Percentiles rank a stretch among this genome's conserved stretches.
Conservation (phyloP, 2,113 vertebrate species). For the Vulpes lagopus region DNA sequence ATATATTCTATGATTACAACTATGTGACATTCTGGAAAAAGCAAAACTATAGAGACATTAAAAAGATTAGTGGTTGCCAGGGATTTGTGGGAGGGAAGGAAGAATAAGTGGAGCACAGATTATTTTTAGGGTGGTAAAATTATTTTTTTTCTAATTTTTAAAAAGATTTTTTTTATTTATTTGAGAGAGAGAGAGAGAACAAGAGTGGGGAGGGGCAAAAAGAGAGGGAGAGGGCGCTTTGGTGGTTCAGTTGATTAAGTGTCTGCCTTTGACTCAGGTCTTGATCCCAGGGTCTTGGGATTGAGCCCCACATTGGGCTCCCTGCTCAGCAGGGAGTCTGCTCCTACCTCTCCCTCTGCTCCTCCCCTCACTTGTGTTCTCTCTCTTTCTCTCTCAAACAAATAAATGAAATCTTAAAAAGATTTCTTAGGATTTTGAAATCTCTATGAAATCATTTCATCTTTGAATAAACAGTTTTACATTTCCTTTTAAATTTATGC, state of each 20-base stretch:
- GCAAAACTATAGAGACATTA: neutral
- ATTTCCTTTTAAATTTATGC: neutral
- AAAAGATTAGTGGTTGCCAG: neutral
- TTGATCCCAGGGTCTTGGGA: neutral
- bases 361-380: neutral
- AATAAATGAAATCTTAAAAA: neutral
- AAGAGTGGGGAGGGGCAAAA: no score
- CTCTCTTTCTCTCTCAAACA: neutral
- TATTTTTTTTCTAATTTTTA: no score
- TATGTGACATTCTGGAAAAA: neutral
- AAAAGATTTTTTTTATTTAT: no score
- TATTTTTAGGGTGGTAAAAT: neutral
- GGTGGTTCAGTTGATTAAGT: neutral
- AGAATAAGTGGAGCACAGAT: neutral
- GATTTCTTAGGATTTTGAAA: neutral
- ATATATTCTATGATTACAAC: neutral
- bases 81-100: neutral
- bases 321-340: neutral
- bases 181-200: no score
- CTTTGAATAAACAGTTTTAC: neutral
- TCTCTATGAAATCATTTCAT: neutral
- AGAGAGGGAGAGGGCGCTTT: no score
- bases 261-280: neutral
- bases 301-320: neutral
- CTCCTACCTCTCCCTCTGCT: neutral